Base-by-base conservation (phyloP, 2,888 invertebrate genomes). In the Tupiocoris notatus region DNA sequence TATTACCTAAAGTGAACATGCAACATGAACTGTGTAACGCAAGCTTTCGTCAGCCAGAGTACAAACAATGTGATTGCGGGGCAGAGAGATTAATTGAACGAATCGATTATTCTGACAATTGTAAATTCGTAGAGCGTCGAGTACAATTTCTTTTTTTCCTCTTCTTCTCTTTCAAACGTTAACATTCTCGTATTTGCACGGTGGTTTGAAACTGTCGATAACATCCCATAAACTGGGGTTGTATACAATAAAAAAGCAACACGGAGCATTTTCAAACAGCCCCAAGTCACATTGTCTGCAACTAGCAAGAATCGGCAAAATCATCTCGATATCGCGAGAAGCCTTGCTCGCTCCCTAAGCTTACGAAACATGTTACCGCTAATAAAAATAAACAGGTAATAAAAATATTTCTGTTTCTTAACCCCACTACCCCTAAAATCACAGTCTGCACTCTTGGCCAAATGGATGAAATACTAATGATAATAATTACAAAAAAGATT, bases 51-150 rank as follows among this genome's bases (percentile, higher is more conserved):
- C 18, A 75, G 78, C 79, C 79, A 79, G 89, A 90, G 91, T 91
- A 91, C 91, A 92, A 91, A 92, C 92, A 92, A 92, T 91, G 91
- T 91, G 92, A 89, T 90, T 91, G 91, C 58, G 90, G 90, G 90
- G 91, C 91, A 79, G 77, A 78, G 79, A 76, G 75, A 78, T 75
- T 68, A 77, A 65, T 25, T 39, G 39, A 39, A 3, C 12, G 39
- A n/a, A n/a, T n/a, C 22, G 7, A 61, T n/a, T 17, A 61, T 12
- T 61, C 17, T 12, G 7, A 7, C 17, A n/a, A n/a, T n/a, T n/a
- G n/a, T n/a, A n/a, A n/a, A 39, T 39, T 39, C 12, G 12, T 12
- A 7, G 39, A 39, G 12, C 39, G 39, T 7, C 39, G 39, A 3
- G 39, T 39, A 39, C 9, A 54, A n/a, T 25, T 66, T 66, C 9